A percentile compares a stretch with the other conserved stretches of the same genome.
Evolutionary conservation across 2,797 vertebrate species (phyloP).

Genomic region (Poeciliopsis paucimaculata): DNA sequence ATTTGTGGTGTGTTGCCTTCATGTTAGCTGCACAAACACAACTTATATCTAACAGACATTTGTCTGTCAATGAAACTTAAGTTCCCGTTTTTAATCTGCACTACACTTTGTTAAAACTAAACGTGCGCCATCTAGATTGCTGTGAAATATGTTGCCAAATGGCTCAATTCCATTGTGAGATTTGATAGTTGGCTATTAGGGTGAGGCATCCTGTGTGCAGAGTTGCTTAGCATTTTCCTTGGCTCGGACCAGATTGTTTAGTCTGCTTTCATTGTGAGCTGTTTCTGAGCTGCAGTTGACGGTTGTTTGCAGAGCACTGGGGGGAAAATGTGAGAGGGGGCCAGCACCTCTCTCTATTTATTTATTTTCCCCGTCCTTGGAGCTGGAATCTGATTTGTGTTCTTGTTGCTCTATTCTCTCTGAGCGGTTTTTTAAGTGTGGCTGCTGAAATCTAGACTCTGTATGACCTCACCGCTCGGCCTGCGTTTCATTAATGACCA

Average conservation of each 20-base stretch:
- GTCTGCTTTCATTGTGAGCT: slow-evolving; percentile 91
- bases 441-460: slow-evolving; percentile 98
- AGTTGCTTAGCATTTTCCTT: slow-evolving; percentile 91
- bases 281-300: slow-evolving; percentile 90
- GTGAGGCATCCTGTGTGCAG: slow-evolving; percentile 87
- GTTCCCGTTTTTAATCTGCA: slow-evolving; percentile 36
- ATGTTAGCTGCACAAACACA: slow-evolving; percentile 54
- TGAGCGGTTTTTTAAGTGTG: slow-evolving; percentile 89
- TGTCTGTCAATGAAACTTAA: slow-evolving; percentile 40
- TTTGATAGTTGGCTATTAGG: slow-evolving; percentile 88
- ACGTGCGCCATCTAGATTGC: slow-evolving; percentile 70
- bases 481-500: slow-evolving; percentile 99
- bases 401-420: slow-evolving; percentile 91
- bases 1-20: slow-evolving; percentile 17
- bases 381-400: slow-evolving; percentile 92
- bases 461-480: slow-evolving; percentile 94
- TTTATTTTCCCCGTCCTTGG: slow-evolving; percentile 88
- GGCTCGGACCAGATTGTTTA: slow-evolving; percentile 91
- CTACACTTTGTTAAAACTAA: slow-evolving; percentile 65
- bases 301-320: slow-evolving; percentile 92
- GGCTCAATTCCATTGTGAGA: slow-evolving; percentile 87
- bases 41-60: slow-evolving; percentile 48
- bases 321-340: slow-evolving; percentile 85
- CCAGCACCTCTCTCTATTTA: slow-evolving; percentile 83
- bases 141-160: slow-evolving; percentile 84